Conservation (phyloP, 2,113 vertebrate genomes). For the Corythaixoides concolor region DNA sequence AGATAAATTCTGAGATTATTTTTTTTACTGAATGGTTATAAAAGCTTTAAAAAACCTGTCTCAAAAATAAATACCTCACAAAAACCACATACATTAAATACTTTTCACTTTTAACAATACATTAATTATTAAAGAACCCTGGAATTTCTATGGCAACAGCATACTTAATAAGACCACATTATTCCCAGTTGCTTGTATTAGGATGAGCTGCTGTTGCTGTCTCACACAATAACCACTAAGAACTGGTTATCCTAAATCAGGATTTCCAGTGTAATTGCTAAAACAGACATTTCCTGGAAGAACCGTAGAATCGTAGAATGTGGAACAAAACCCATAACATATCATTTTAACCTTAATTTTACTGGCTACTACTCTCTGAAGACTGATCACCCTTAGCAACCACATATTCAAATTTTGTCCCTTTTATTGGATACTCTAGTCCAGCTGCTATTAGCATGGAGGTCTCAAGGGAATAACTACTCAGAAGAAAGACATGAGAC, state of each 20-base stretch:
- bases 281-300: neutral
- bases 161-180: slow-evolving; percentile 2
- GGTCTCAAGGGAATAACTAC: neutral
- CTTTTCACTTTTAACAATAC: slow-evolving; percentile 39
- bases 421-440: neutral
- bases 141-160: slow-evolving; percentile 56
- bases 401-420: neutral
- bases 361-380: neutral
- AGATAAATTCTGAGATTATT: neutral
- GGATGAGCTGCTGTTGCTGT: neutral
- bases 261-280: neutral
- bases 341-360: neutral
- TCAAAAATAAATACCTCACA: slow-evolving; percentile 19
- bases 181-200: neutral
- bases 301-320: neutral
- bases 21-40: neutral
- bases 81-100: slow-evolving; percentile 7
- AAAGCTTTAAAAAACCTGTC: neutral
- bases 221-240: neutral
- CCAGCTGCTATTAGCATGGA: neutral
- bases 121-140: slow-evolving; percentile 64
- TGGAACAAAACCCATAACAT: neutral
- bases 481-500: neutral
- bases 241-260: neutral
- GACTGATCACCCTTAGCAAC: neutral